Evolutionary conservation across 2,888 invertebrate genomes (phyloP).

Genomic region (Lasioglossum figueresi): DNA sequence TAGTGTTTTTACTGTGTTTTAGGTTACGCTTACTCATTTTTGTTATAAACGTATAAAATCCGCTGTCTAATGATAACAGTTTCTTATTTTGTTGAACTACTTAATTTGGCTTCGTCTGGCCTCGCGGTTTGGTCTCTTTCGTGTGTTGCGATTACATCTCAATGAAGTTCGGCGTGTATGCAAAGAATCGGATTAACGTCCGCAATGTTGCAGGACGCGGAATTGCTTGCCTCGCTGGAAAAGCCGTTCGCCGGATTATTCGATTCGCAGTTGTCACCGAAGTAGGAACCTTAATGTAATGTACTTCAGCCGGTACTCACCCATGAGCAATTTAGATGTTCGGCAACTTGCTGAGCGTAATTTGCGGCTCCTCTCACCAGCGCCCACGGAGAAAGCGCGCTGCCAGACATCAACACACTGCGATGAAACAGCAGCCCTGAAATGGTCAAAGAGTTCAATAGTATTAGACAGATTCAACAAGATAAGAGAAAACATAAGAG

Average conservation of each 20-base stretch:
- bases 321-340: conserved; percentile 94
- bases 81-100: background rate
- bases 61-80: no score
- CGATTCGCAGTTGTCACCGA: conserved; percentile 40
- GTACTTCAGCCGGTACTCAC: conserved; percentile 78
- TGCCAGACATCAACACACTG: conserved; percentile 95
- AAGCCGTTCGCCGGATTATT: conserved; percentile 34
- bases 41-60: no score
- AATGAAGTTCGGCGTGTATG: background rate
- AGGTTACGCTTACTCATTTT: no score
- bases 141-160: background rate
- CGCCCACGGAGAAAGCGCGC: conserved; percentile 95
- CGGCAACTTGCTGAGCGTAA: conserved; percentile 93
- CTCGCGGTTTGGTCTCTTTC: background rate
- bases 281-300: conserved; percentile 48
- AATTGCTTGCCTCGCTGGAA: background rate
- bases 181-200: background rate
- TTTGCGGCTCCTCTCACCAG: conserved; percentile 85
- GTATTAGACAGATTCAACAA: background rate
- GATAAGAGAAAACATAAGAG: no score
- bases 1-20: no score
- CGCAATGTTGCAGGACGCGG: background rate
- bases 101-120: background rate
- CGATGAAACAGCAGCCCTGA: conserved; percentile 94
- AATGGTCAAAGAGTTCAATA: conserved; percentile 78